Evolutionary conservation across 2,113 vertebrate species (phyloP), one percentile per base, ranked within the genome.

Genomic region (Neolamprologus devosi): DNA sequence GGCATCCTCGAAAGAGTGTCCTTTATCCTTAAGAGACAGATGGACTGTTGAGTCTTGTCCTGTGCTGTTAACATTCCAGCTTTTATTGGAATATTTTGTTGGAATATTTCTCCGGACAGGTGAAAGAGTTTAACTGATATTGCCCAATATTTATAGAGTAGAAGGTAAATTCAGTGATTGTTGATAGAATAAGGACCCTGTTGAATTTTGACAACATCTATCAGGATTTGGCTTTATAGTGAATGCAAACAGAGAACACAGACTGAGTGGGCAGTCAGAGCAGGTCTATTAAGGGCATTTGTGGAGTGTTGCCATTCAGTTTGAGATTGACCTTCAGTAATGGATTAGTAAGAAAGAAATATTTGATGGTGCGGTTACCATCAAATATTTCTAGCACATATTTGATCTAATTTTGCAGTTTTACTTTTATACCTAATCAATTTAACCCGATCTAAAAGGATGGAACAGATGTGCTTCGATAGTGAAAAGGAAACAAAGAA

Each of bases 1-100:
- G 42, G 42, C 42, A 47, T 47, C 42, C 42, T 47, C 14, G 3
- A 47, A 2, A 47, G 14, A 16, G 14, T 47, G 42, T 0, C 42
- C 42, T 45, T 45, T 7, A 0, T 0, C 42, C 42, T 45, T 47
- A 1, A 16, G 13, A 47, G 2, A 2, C 42, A 47, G 42, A 47
- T 47, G 14, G 3, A 16, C 13, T 0, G 14, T 0, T 47, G 42
- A 47, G 13, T 47, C 13, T 45, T 1, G 42, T 45, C 42, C 6
- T 45, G 42, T 45, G 3, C 0, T 0, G 45, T 0, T 47, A 47
- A 47, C 45, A 47, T 47, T 47, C 45, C 45, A 47, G 14, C 45
- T 1, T 47, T 47, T 47, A 4, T 16, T 16, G 42, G 9, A 37
- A 37, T 37, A 37, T 68, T 40, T 68, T 68, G 35, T 13, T 40